Evolutionary conservation across 2,888 invertebrate species (phyloP).

Genomic region (Pantelozetes paolii): DNA sequence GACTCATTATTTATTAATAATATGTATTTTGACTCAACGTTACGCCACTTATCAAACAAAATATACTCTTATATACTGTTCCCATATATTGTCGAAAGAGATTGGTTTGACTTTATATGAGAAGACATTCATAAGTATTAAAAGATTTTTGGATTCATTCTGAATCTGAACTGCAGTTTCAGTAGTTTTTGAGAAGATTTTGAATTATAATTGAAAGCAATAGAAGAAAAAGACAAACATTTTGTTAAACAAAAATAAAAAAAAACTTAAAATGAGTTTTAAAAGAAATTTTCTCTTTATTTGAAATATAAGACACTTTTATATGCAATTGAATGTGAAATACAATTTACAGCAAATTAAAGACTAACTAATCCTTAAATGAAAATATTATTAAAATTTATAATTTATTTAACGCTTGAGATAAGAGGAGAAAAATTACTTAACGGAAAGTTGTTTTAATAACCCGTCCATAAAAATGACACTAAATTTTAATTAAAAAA

Average conservation of each 20-base stretch:
- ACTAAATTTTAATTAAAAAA: slow-evolving; percentile 11
- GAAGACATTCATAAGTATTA: slow-evolving; percentile 1
- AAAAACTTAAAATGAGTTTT: too few species aligned
- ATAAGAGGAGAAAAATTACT: neutral
- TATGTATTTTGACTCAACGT: neutral
- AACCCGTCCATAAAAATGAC: too few species aligned
- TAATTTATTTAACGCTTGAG: neutral
- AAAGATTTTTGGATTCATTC: neutral
- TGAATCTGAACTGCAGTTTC: too few species aligned
- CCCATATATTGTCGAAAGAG: neutral
- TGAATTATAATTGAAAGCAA: neutral
- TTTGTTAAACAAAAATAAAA: too few species aligned
- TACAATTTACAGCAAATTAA: neutral
- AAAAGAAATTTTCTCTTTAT: too few species aligned
- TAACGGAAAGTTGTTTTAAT: neutral
- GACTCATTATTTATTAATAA: too few species aligned
- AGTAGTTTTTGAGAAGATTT: too few species aligned
- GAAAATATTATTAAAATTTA: neutral
- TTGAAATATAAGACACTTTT: too few species aligned
- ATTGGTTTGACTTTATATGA: neutral
- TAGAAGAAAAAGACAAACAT: too few species aligned
- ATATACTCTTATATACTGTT: neutral
- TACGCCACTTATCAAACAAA: slow-evolving; percentile 7
- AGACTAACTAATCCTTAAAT: neutral
- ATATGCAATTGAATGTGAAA: too few species aligned